Evolutionary conservation across 2,113 vertebrate genomes (phyloP), one percentile per base, ranked within the genome.

Genomic region (Strigops habroptila): DNA sequence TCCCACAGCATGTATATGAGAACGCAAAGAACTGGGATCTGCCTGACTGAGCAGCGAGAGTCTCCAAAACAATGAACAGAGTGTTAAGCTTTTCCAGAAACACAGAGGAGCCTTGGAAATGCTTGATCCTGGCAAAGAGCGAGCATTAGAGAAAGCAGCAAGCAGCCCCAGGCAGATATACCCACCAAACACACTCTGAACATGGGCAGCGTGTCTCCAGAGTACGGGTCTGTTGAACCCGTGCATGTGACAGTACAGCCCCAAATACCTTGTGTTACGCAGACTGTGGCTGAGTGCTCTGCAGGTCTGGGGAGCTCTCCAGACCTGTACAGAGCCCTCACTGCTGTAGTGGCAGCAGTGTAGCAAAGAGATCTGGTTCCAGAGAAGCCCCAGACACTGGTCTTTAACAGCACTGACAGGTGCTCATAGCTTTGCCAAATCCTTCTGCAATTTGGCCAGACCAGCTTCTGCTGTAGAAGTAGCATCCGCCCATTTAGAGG

Each of bases 141-240:
- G 18, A 51, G 39, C 5, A 2, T 49, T 68, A 48, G 19, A 73
- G 87, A 82, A 86, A 88, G 63, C 77, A 88, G 28, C n/a, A 86
- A 55, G 65, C 27, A 91, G 60, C n/a, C 46, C 46, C 55, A 67
- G 33, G 37, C 37, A 84, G 33, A 65, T 51, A 6, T 17, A 53
- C 10, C 31, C 37, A 28, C 41, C 41, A 51, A 46, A 78, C 31
- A 48, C 18, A 19, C 25, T 10, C 12, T 39, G 24, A 86, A 60
- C 23, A 27, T 1, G 14, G 46, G 41, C 0, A 0, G 21, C 27
- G 3, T 13, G 24, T 77, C 22, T 23, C 41, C 68, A 59, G 37
- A 52, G 22, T 11, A 49, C 19, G 19, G 21, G 3, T 37, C 3
- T 59, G 53, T 18, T 16, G 35, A 91, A 48, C 37, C 33, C 21